phyloP scores from a whole-genome alignment of 2,888 invertebrate genomes.

The Scaptomyza caliginosa region DNA sequence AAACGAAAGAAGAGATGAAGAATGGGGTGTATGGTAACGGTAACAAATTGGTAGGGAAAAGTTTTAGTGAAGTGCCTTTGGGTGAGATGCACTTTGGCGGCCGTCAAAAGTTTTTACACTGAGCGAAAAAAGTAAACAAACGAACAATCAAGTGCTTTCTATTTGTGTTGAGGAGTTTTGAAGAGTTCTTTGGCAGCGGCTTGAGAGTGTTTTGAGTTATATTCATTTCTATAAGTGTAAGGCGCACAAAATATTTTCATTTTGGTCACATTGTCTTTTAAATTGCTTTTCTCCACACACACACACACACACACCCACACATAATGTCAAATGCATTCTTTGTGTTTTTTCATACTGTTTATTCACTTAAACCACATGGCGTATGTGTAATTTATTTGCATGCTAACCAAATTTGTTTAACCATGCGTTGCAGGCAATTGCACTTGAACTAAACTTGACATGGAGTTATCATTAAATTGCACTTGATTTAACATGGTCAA shows the following conservation, averaged over 20 bases:
- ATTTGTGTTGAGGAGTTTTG: not conserved
- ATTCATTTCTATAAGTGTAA: conserved; percentile 5
- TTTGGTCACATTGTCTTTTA: conserved; percentile 48
- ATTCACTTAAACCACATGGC: conserved; percentile 18
- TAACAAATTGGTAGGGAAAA: conserved; percentile 49
- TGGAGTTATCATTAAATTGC: not conserved
- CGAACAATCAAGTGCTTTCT: not conserved
- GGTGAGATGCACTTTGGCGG: conserved; percentile 63
- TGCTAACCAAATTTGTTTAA: conserved; percentile 36
- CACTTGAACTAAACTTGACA: conserved; percentile 24
- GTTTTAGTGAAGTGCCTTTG: conserved; percentile 56
- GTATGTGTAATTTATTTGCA: conserved; percentile 44
- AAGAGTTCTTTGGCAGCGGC: not conserved
- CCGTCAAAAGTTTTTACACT: conserved; percentile 47
- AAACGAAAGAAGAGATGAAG: not conserved
- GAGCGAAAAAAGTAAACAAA: not conserved
- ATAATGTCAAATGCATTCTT: conserved; percentile 49
- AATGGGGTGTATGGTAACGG: conserved; percentile 4
- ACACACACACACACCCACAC: not conserved
- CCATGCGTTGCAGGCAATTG: conserved; percentile 30
- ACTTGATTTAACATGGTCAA: conserved; percentile 20
- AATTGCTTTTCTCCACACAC: conserved; percentile 50
- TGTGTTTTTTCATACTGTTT: not conserved
- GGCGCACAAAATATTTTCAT: conserved; percentile 42
- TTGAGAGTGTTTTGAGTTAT: not conserved